phyloP scores from a whole-genome alignment of 1,140 invertebrate genomes.

The Calosoma granatense region DNA sequence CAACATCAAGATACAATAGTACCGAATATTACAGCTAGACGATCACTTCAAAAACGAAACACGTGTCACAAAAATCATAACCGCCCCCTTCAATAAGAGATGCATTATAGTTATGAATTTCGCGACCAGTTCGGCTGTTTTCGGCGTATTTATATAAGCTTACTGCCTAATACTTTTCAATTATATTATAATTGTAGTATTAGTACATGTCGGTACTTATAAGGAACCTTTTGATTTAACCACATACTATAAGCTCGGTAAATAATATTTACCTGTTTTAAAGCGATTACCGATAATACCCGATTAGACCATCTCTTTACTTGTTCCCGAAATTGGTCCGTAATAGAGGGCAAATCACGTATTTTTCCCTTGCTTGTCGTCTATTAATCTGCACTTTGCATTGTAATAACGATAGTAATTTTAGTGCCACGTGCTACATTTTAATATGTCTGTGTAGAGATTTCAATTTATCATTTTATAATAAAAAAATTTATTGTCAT shows the following conservation, averaged over 20 bases:
- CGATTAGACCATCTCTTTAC: neutral
- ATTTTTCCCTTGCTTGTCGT: neutral
- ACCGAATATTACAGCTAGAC: neutral
- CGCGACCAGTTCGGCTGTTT: neutral
- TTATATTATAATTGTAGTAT: too few relatives aligned
- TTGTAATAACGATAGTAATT: neutral
- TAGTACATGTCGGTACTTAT: too few relatives aligned
- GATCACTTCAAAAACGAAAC: neutral
- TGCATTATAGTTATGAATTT: neutral
- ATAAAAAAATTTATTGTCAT: too few relatives aligned
- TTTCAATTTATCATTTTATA: too few relatives aligned
- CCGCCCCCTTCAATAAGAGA: constrained; percentile 2
- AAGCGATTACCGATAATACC: neutral
- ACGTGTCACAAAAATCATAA: constrained; percentile 9
- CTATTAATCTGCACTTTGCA: neutral
- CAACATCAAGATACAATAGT: neutral
- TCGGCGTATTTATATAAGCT: too few relatives aligned
- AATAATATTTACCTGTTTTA: too few relatives aligned
- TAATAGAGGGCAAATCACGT: neutral
- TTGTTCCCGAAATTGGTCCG: neutral
- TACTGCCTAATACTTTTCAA: too few relatives aligned
- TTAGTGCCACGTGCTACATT: neutral
- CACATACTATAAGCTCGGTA: too few relatives aligned
- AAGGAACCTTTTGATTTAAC: too few relatives aligned
- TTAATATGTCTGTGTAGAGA: too few relatives aligned